Evolutionary conservation across 2,888 invertebrate genomes (phyloP).

Genomic region (Barypeithes pellucidus): DNA sequence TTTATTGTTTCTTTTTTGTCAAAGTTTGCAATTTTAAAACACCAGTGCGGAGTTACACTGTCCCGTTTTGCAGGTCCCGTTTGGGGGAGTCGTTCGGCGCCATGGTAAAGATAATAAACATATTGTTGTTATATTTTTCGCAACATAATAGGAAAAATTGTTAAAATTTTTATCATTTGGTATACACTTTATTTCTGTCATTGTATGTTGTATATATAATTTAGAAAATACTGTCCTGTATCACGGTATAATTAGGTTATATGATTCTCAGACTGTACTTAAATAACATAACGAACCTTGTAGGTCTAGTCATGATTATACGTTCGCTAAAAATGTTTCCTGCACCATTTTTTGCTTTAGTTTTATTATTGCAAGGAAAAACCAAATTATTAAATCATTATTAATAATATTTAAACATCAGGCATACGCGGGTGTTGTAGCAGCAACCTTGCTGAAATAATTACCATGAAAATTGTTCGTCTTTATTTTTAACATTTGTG

Average conservation of each 20-base stretch:
- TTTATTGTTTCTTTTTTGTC: too few relatives aligned
- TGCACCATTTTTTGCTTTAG: conserved; percentile 18
- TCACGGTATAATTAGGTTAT: not conserved
- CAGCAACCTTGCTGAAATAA: conserved; percentile 39
- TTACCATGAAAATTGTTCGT: conserved; percentile 40
- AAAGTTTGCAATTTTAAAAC: too few relatives aligned
- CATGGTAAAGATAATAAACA: too few relatives aligned
- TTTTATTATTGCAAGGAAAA: conserved; percentile 7
- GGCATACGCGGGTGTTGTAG: conserved; percentile 24
- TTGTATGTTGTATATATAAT: too few relatives aligned
- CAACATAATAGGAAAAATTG: too few relatives aligned
- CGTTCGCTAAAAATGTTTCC: conserved; percentile 2
- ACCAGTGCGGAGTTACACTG: too few relatives aligned
- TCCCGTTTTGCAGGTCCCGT: too few relatives aligned
- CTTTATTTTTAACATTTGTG: conserved; percentile 41
- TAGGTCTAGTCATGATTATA: conserved; percentile 13
- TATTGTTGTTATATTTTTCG: too few relatives aligned
- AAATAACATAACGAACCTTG: not conserved
- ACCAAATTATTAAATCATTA: conserved; percentile 17
- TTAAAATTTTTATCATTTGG: too few relatives aligned
- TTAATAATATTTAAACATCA: not conserved
- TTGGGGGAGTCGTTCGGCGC: too few relatives aligned
- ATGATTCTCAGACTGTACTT: conserved; percentile 13
- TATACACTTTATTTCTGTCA: too few relatives aligned
- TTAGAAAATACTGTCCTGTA: not conserved